Evolutionary conservation across 2,113 vertebrate genomes (phyloP).

Genomic region (Rostratula benghalensis): DNA sequence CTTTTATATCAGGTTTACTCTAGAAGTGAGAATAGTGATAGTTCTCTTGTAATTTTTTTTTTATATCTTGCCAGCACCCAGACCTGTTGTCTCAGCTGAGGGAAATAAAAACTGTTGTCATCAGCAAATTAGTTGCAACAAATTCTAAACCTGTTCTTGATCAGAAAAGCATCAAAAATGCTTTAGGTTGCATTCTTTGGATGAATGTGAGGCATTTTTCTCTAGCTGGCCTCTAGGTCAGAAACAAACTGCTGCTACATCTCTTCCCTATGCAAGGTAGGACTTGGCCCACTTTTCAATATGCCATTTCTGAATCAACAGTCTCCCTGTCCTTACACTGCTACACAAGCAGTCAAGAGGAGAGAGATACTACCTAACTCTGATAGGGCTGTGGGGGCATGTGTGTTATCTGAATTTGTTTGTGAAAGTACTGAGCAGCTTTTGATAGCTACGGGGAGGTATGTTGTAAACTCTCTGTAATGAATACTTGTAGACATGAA

Average conservation of each 20-base stretch:
- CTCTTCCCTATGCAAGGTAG: neutral
- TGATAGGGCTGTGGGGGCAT: neutral
- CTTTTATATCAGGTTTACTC: neutral
- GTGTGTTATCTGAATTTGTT: constrained; percentile 57
- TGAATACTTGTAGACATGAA: constrained; percentile 70
- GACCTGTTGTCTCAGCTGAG: neutral
- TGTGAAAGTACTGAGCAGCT: constrained; percentile 48
- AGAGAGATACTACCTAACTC: neutral
- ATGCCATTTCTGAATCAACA: neutral
- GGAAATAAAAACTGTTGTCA: neutral
- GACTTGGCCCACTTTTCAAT: neutral
- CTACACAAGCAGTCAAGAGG: neutral
- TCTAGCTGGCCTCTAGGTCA: neutral
- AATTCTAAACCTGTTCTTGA: neutral
- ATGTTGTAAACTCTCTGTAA: constrained; percentile 68
- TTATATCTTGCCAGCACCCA: neutral
- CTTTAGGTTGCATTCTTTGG: neutral
- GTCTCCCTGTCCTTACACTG: neutral
- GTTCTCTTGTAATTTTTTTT: neutral
- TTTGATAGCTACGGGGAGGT: constrained; percentile 60
- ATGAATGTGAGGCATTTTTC: neutral
- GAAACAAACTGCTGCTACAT: neutral
- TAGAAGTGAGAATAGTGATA: neutral
- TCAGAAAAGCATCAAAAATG: neutral
- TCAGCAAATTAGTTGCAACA: neutral